These are phyloP conservation scores for Benitochromis conjunctus DNA, from an alignment of 2,113 vertebrate species.

Conservation along the genomic window DNA sequence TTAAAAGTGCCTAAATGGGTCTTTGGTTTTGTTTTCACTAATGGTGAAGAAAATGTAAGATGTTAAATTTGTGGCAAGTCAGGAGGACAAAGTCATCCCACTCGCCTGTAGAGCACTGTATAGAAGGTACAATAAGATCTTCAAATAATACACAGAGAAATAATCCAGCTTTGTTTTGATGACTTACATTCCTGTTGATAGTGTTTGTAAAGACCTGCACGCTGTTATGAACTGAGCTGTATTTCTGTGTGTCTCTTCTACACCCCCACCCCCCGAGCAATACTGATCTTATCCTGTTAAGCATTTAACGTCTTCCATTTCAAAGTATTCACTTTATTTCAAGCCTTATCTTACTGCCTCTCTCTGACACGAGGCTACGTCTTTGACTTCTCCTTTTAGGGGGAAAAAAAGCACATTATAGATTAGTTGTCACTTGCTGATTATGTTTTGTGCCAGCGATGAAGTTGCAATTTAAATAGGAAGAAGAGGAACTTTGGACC, in stretches of 20 bases:
- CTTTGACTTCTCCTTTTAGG: slow-evolving; percentile 19
- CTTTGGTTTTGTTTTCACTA: slow-evolving; percentile 32
- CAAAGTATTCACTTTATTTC: slow-evolving; percentile 14
- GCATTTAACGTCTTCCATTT: slow-evolving; percentile 59
- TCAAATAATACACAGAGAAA: slow-evolving; percentile 9
- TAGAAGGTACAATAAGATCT: slow-evolving; percentile 19
- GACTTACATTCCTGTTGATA: slow-evolving; percentile 23
- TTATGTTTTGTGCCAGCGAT: not conserved
- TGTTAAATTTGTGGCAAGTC: slow-evolving; percentile 8
- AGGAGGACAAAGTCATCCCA: not conserved
- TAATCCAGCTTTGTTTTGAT: slow-evolving; percentile 41
- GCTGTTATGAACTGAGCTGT: slow-evolving; percentile 34
- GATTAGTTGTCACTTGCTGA: not conserved
- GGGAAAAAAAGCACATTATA: slow-evolving; percentile 13
- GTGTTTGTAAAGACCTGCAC: slow-evolving; percentile 59
- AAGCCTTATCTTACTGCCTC: not conserved
- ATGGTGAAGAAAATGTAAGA: slow-evolving; percentile 1
- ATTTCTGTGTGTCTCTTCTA: slow-evolving; percentile 20
- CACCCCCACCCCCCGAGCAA: slow-evolving; percentile 12
- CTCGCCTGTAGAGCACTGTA: slow-evolving; percentile 15
- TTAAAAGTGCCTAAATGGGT: slow-evolving; percentile 62
- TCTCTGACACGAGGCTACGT: not conserved
- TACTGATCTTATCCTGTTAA: slow-evolving; percentile 15
- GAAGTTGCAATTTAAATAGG: not conserved
- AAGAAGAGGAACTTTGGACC: not conserved